Evolutionary conservation across 2,797 vertebrate species (phyloP).

Genomic region (Gymnocypris eckloni): DNA sequence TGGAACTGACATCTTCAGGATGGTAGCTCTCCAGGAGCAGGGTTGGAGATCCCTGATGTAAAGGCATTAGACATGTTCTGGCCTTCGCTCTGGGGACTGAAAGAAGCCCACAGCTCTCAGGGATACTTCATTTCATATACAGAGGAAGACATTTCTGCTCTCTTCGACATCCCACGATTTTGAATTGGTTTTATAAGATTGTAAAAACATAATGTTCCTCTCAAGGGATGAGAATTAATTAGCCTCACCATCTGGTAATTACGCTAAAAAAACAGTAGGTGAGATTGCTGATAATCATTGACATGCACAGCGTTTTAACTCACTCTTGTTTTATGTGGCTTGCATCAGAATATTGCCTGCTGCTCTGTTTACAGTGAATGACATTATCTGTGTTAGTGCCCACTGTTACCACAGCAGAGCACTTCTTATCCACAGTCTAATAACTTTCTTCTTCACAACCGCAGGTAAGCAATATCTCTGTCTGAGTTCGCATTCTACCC

Average conservation of each 20-base stretch:
- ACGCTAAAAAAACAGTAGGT: constrained; percentile 42
- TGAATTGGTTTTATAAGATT: constrained; percentile 39
- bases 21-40: no score
- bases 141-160: constrained; percentile 10
- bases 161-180: background rate
- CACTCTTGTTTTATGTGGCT: constrained; percentile 9
- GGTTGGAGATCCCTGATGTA: background rate
- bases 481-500: background rate
- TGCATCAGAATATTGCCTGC: constrained; percentile 23
- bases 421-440: constrained; percentile 23
- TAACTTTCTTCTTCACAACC: constrained; percentile 15
- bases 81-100: constrained; percentile 4
- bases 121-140: constrained; percentile 13
- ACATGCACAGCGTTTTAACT: constrained; percentile 8
- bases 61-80: constrained; percentile 41
- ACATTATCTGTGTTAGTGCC: background rate
- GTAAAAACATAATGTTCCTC: constrained; percentile 42
- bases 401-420: constrained; percentile 20
- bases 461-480: constrained; percentile 2
- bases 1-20: no score
- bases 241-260: constrained; percentile 42
- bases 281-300: constrained; percentile 36
- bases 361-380: constrained; percentile 35
- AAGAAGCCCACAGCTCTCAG: constrained; percentile 28
- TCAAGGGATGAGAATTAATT: constrained; percentile 50